Percentiles rank a stretch among this genome's conserved stretches.
phyloP scores from a whole-genome alignment of 2,797 vertebrate genomes.

The Tolypeutes matacus region DNA sequence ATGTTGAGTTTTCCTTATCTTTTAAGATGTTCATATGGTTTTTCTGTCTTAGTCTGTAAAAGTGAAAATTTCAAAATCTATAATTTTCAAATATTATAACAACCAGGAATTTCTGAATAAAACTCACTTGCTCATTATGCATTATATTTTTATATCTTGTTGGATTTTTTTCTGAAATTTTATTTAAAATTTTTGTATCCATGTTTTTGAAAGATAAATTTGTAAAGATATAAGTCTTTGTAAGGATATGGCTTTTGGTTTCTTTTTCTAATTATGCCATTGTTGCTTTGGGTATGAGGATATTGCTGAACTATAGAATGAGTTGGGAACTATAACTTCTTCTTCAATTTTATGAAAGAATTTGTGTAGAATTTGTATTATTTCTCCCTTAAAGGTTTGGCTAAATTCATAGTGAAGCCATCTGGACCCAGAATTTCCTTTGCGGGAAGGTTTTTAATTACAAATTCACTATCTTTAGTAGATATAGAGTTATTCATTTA shows the following conservation, averaged over 20 bases:
- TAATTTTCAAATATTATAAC: no score
- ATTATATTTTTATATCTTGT: no score
- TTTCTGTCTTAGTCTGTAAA: no score
- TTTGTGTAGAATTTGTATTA: neutral
- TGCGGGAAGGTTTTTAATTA: neutral
- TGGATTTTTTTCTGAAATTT: no score
- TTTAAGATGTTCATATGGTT: no score
- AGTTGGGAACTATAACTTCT: neutral
- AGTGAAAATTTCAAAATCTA: no score
- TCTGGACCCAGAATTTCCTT: neutral
- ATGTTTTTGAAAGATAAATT: neutral
- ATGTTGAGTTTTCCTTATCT: no score
- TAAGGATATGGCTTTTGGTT: neutral
- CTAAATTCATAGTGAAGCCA: neutral
- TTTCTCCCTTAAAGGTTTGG: neutral
- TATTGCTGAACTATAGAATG: neutral
- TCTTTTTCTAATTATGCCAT: neutral
- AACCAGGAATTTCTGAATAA: neutral
- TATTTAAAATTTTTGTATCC: neutral
- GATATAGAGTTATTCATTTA: neutral
- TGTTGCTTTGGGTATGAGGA: neutral
- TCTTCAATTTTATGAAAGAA: neutral
- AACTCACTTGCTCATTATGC: neutral
- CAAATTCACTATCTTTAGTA: neutral
- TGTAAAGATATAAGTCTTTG: neutral